These are phyloP conservation scores for Drosophila ironensis DNA, from an alignment of 1,140 invertebrate genomes.

Conservation along the genomic window DNA sequence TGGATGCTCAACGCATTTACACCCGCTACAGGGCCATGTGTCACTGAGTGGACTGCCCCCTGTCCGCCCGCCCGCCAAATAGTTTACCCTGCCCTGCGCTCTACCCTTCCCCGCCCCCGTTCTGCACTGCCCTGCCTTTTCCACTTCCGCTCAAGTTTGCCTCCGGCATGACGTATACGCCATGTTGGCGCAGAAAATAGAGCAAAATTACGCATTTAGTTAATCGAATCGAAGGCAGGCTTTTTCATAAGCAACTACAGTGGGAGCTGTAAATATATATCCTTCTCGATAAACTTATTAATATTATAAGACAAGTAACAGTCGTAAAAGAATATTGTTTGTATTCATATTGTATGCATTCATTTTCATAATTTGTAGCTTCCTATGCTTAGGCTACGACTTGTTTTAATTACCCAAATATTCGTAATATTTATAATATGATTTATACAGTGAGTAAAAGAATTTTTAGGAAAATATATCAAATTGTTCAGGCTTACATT, in stretches of 20 bases:
- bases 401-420: too few species aligned
- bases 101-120: background rate
- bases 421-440: too few species aligned
- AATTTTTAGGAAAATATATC: background rate
- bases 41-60: background rate
- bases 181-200: constrained; percentile 36
- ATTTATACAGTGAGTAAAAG: background rate
- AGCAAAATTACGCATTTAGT: constrained; percentile 59
- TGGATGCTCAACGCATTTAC: constrained; percentile 46
- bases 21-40: constrained; percentile 39
- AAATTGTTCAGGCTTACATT: too few species aligned
- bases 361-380: too few species aligned
- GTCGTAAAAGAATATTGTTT: too few species aligned
- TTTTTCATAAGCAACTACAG: constrained; percentile 14
- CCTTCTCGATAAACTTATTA: too few species aligned
- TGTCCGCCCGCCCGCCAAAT: too few species aligned
- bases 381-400: too few species aligned
- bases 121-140: background rate
- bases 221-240: constrained; percentile 49
- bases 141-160: constrained; percentile 26
- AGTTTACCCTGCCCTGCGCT: background rate
- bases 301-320: too few species aligned
- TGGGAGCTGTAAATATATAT: too few species aligned
- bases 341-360: too few species aligned
- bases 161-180: constrained; percentile 60